Evolutionary conservation across 2,113 vertebrate genomes (phyloP).

Genomic region (Archilochus colubris): DNA sequence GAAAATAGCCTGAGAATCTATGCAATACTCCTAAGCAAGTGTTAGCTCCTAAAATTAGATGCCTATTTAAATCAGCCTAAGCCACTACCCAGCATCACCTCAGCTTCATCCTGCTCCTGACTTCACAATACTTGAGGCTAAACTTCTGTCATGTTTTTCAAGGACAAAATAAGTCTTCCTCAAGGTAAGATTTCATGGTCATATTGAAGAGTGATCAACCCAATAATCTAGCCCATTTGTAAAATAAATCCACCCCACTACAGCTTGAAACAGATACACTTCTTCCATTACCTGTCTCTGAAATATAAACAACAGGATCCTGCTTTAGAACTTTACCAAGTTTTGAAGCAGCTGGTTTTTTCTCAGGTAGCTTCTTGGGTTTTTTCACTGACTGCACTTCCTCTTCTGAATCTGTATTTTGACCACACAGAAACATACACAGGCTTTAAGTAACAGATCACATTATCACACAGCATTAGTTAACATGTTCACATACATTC

Average conservation of each 20-base stretch:
- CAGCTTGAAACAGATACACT: neutral
- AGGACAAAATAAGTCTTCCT: neutral
- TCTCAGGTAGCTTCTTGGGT: slow-evolving; percentile 75
- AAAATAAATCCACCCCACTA: neutral
- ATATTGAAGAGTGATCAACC: neutral
- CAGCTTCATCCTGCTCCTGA: neutral
- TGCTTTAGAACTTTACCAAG: slow-evolving; percentile 71
- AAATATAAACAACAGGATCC: slow-evolving; percentile 90
- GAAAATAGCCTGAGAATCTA: neutral
- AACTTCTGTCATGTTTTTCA: neutral
- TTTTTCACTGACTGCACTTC: slow-evolving; percentile 75
- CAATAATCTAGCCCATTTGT: neutral
- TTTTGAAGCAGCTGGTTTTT: slow-evolving; percentile 69
- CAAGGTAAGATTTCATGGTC: neutral
- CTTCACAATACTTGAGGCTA: neutral
- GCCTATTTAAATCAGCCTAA: neutral
- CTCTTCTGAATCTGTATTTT: slow-evolving; percentile 85
- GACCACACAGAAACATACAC: slow-evolving; percentile 22
- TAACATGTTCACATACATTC: neutral
- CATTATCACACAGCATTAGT: neutral
- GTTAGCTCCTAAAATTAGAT: neutral
- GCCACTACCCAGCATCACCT: neutral
- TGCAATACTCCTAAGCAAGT: neutral
- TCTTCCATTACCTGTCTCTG: slow-evolving; percentile 89
- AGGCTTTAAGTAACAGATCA: neutral